Base-by-base conservation (phyloP, 37 sponge, comb jelly and placozoan species). In the Mnemiopsis leidyi region DNA sequence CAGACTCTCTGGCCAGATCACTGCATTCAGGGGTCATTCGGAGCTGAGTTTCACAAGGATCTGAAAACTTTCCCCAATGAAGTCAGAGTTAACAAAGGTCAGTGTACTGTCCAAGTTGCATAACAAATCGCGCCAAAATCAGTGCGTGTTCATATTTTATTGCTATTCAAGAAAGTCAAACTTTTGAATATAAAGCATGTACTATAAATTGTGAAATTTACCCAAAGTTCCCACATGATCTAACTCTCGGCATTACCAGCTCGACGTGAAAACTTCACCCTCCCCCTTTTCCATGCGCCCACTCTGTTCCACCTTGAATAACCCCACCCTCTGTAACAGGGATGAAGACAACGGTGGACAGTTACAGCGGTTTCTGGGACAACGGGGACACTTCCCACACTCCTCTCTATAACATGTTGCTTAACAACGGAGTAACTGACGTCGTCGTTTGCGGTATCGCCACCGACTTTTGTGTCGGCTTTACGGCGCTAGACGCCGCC, bases 371-470 rank as follows among this genome's bases (percentile, higher is more conserved):
- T 26, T 85, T 85, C 90, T 85, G 90, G 90, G 90, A 85, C 39
- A 85, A 85, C 68, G 90, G 90, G 2, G 90, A 85, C 68, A 85
- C 90, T 23, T 85, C 90, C 90, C 90, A 85, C 68, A 85, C 90
- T 0, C 90, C 90, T 0, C 90, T 85, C 90, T 85, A 85, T 30
- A 32, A 21, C 36, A 34, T 40, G n/a, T 67, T 85, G 2, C 36
- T 85, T 18, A 23, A 23, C 1, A 21, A 85, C 61, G 90, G 90
- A 18, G 90, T 85, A 0, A 85, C 90, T 38, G 90, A 85, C 30
- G 90, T 85, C 13, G 90, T 85, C 28, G 90, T 85, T 26, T 40
- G 67, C 24, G 90, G 90, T 38, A 38, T 85, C 0, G 90, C 90
- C 24, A 85, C 90, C 23, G 90, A 85, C 61, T 85, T 35, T 61